phyloP scores from a whole-genome alignment of 1,140 invertebrate genomes.

The Dreissena polymorpha region DNA sequence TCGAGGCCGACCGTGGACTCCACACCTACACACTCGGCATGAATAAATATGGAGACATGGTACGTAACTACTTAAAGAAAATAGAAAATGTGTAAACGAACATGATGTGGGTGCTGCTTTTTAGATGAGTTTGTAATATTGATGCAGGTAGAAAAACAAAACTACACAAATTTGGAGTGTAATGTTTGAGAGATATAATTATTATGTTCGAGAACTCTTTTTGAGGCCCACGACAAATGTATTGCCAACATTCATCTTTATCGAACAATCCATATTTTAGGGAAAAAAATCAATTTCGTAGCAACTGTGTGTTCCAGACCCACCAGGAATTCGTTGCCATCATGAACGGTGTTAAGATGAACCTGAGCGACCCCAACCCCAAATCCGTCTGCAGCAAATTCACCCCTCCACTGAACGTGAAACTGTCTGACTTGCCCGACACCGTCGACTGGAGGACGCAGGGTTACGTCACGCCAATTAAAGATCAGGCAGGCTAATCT shows the following conservation, averaged over 20 bases:
- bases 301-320: constrained; percentile 46
- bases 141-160: no score
- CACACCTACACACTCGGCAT: constrained; percentile 75
- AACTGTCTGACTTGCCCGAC: constrained; percentile 23
- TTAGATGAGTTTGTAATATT: no score
- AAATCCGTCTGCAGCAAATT: constrained; percentile 18
- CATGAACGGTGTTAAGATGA: constrained; percentile 62
- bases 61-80: constrained; percentile 23
- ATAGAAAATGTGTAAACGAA: constrained; percentile 79
- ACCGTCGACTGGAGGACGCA: constrained; percentile 65
- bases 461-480: constrained; percentile 65
- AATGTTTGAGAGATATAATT: no score
- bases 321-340: constrained; percentile 60
- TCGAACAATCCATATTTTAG: no score
- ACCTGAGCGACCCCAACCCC: background rate
- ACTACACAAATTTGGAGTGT: no score
- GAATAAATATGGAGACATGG: constrained; percentile 78
- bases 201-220: no score
- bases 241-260: no score
- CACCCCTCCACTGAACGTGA: constrained; percentile 29
- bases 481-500: constrained; percentile 59
- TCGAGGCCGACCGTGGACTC: constrained; percentile 82
- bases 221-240: no score
- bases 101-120: no score
- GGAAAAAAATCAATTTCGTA: background rate